Evolutionary conservation across 2,113 vertebrate species (phyloP), one percentile per base, ranked within the genome.

Genomic region (Chamaetylas fuelleborni): DNA sequence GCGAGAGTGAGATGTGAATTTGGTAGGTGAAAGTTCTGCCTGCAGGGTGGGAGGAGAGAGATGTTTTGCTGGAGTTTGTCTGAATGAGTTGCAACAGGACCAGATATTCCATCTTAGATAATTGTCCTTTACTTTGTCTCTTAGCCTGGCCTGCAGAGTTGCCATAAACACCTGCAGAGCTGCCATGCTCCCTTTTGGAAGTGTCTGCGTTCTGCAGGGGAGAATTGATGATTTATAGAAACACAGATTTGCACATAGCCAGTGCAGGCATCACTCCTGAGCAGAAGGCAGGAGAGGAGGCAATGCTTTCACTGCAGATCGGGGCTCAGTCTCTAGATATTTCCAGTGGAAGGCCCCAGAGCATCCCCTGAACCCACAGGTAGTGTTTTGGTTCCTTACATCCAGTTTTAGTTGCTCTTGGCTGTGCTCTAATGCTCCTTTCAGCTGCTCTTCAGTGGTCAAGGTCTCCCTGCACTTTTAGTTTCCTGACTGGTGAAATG

Each of bases 51-150:
- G 53, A 86, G 60, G 57, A 86, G 56, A 47, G 51, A 84, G 56
- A 36, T 42, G 17, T 74, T 91, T 66, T 74, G 51, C 78, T 91
- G 84, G 26, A 82, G 57, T 93, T 82, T 5, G 0, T 54, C 67
- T 76, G 79, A 87, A 82, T 90, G 66, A 72, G 88, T 93, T 93
- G 74, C 70, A 92, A 71, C 92, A 92, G 62, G 81, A 91, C 25
- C 65, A 81, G 40, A 11, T 84, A 85, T 24, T 79, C 58, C 25
- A 24, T 64, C 62, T 45, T 11, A 61, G 70, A n/a, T 60, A 79
- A 58, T 69, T 72, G 69, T 64, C 48, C 69, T 84, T 74, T 50
- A 20, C 58, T 61, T 77, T 92, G 31, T 83, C n/a, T 65, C 45
- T 80, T 29, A 43, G 42, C 58, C 50, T 81, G 58, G 56, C 72